Conservation (phyloP, 1,140 invertebrate species). For the Cepaea nemoralis region DNA sequence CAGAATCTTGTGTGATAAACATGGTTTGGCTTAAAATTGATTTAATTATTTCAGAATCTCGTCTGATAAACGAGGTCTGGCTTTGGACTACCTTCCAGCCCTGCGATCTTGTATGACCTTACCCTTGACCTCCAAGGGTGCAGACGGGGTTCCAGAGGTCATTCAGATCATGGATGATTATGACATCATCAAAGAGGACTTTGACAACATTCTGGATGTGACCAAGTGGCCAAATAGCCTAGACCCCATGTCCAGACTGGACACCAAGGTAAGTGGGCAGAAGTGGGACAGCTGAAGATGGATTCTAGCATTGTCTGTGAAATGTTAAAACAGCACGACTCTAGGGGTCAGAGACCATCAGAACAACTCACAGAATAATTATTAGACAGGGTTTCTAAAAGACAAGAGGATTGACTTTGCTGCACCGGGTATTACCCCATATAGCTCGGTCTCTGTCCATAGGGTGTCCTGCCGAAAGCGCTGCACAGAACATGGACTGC, state of each 20-base stretch:
- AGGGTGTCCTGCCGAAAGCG: too few relatives aligned
- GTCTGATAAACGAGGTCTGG: slow-evolving; percentile 65
- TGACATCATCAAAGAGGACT: slow-evolving; percentile 88
- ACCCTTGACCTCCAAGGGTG: slow-evolving; percentile 80
- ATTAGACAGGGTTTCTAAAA: too few relatives aligned
- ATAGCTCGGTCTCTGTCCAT: too few relatives aligned
- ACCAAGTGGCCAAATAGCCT: slow-evolving; percentile 85
- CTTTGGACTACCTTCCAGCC: slow-evolving; percentile 83
- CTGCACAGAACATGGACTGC: too few relatives aligned
- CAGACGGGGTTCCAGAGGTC: slow-evolving; percentile 79
- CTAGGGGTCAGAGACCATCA: too few relatives aligned
- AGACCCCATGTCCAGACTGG: slow-evolving; percentile 82
- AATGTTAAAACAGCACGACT: too few relatives aligned
- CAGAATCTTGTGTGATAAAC: neutral
- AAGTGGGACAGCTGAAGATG: too few relatives aligned
- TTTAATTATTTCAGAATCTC: slow-evolving; percentile 47
- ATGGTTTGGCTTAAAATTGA: neutral
- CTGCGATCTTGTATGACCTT: slow-evolving; percentile 81
- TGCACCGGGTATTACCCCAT: too few relatives aligned
- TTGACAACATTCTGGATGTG: slow-evolving; percentile 88
- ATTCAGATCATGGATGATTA: slow-evolving; percentile 85
- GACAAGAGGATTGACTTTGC: too few relatives aligned
- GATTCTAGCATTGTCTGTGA: too few relatives aligned
- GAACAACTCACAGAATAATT: too few relatives aligned
- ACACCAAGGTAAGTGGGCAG: slow-evolving; percentile 79